Conservation (phyloP, 2,797 vertebrate genomes). For the Oreochromis grahami region DNA sequence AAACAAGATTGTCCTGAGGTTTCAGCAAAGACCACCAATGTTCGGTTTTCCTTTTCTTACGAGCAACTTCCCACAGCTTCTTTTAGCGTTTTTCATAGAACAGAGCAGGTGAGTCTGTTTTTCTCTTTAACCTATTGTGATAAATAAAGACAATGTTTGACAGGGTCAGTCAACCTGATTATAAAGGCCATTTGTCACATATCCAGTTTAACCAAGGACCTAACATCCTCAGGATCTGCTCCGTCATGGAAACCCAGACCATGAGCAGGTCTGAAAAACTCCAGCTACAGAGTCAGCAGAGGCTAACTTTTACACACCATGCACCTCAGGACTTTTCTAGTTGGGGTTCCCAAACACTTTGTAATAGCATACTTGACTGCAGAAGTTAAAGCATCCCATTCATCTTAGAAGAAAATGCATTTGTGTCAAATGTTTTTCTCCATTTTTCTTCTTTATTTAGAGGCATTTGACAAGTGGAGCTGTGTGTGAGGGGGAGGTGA, state of each 20-base stretch:
- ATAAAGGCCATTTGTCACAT: neutral
- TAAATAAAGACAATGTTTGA: neutral
- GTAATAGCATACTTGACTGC: neutral
- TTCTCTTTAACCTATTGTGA: neutral
- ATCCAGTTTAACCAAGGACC: neutral
- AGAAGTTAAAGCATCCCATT: neutral
- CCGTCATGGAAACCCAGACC: neutral
- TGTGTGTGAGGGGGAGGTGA: slow-evolving; percentile 84
- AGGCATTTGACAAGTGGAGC: slow-evolving; percentile 97
- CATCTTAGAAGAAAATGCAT: neutral
- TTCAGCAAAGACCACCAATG: too few relatives aligned
- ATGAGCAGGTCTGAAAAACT: neutral
- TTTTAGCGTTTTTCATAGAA: neutral
- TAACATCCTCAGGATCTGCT: neutral
- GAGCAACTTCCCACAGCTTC: neutral
- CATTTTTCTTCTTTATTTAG: slow-evolving; percentile 82
- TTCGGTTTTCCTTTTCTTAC: neutral
- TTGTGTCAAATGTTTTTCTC: neutral
- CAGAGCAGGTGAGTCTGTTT: neutral
- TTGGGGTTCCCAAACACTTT: neutral
- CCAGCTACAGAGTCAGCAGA: neutral
- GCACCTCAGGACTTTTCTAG: neutral
- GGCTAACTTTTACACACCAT: neutral
- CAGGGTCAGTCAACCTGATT: neutral
- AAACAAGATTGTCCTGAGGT: neutral